Evolutionary conservation across 2,797 vertebrate genomes (phyloP).

Genomic region (Bufotes viridis): DNA sequence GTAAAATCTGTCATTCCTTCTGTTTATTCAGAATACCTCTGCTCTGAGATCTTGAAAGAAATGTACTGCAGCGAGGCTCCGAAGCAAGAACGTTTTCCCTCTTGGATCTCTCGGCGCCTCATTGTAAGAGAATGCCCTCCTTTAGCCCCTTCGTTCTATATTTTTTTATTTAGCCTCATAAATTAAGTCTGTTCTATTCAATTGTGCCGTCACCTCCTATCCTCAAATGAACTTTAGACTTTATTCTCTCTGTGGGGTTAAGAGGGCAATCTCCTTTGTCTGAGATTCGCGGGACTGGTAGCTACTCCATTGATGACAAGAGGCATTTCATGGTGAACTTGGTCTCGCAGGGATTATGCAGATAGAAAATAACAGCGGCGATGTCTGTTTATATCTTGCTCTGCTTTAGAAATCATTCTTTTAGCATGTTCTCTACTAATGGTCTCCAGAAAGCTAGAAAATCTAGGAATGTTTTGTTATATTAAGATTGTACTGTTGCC

Average conservation of each 20-base stretch:
- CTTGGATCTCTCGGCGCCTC: background rate
- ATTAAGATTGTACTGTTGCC: background rate
- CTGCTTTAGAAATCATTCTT: background rate
- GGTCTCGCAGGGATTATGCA: background rate
- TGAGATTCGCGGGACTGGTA: background rate
- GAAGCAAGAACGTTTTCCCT: no score
- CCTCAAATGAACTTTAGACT: background rate
- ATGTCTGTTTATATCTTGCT: background rate
- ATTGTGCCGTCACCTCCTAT: background rate
- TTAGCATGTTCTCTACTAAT: background rate
- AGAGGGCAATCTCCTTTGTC: background rate
- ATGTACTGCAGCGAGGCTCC: no score
- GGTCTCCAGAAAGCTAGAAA: background rate
- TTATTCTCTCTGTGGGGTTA: background rate
- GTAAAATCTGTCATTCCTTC: conserved; percentile 54
- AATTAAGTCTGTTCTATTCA: background rate
- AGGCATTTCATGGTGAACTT: conserved; percentile 6
- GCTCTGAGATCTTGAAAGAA: conserved; percentile 3
- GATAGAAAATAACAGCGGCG: background rate
- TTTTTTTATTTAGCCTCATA: background rate
- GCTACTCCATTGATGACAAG: background rate
- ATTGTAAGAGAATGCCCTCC: background rate
- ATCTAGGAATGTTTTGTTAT: background rate
- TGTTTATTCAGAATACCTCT: background rate
- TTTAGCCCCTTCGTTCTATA: background rate